Percentiles rank a stretch among this genome's conserved stretches.
Evolutionary conservation across 2,888 invertebrate genomes (phyloP).

Genomic region (Drosophila diplacantha): DNA sequence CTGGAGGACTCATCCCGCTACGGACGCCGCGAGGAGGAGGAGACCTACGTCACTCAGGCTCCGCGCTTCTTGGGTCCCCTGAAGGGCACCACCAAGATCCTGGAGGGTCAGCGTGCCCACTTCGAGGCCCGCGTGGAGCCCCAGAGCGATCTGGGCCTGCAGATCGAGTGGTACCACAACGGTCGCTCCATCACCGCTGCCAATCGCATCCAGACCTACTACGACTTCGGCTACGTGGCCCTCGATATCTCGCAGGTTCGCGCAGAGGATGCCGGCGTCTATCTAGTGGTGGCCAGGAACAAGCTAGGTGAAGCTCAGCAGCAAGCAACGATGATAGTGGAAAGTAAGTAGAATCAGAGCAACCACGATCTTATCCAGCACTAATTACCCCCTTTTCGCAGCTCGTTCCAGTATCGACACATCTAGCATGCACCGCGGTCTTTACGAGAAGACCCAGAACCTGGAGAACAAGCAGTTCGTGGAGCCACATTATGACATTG

Average conservation of each 20-base stretch:
- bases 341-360: constrained; percentile 83
- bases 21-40: constrained; percentile 84
- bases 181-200: constrained; percentile 93
- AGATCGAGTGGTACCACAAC: constrained; percentile 98
- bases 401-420: constrained; percentile 93
- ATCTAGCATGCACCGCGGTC: constrained; percentile 91
- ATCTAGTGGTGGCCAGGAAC: constrained; percentile 95
- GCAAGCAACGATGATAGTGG: constrained; percentile 90
- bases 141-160: constrained; percentile 94
- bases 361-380: not conserved
- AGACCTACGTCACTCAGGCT: constrained; percentile 85
- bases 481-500: constrained; percentile 92
- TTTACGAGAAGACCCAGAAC: constrained; percentile 91
- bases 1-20: constrained; percentile 90
- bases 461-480: constrained; percentile 91
- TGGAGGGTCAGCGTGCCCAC: constrained; percentile 95
- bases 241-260: constrained; percentile 95
- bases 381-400: constrained; percentile 75
- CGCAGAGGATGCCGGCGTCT: constrained; percentile 94
- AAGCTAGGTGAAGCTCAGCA: constrained; percentile 92
- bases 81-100: constrained; percentile 94
- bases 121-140: constrained; percentile 97
- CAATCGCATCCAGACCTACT: constrained; percentile 94
- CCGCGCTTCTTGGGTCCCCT: constrained; percentile 93
- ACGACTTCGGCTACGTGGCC: constrained; percentile 98